phyloP scores from a whole-genome alignment of 1,140 invertebrate genomes.

The Ceratoteleas bidentatus region DNA sequence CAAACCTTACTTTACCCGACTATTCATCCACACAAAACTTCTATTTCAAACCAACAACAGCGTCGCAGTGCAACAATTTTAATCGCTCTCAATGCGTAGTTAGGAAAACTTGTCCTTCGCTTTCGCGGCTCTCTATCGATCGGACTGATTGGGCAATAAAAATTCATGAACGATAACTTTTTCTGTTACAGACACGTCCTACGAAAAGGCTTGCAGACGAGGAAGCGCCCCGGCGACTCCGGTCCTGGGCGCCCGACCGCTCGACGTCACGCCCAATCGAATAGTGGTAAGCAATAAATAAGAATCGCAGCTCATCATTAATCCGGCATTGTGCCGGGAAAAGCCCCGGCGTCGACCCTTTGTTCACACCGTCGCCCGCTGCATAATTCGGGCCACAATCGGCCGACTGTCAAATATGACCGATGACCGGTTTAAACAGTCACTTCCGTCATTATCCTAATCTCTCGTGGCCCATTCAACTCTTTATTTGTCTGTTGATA shows the following conservation, averaged over 20 bases:
- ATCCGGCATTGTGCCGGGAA: conserved; percentile 21
- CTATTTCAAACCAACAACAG: too few species aligned
- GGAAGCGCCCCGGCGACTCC: conserved; percentile 92
- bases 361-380: conserved; percentile 10
- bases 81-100: too few species aligned
- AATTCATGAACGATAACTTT: conserved; percentile 11
- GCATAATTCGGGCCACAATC: conserved; percentile 22
- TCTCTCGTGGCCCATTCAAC: conserved; percentile 6
- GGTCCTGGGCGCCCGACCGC: conserved; percentile 85
- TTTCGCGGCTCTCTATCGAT: too few species aligned
- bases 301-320: conserved; percentile 40
- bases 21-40: too few species aligned
- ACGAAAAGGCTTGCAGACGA: conserved; percentile 93
- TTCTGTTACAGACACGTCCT: conserved; percentile 90
- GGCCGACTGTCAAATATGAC: conserved; percentile 37
- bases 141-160: background rate
- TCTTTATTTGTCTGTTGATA: background rate
- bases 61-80: too few species aligned
- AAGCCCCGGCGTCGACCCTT: conserved; percentile 5
- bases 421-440: conserved; percentile 33
- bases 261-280: conserved; percentile 86
- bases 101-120: too few species aligned
- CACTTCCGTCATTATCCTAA: conserved; percentile 39
- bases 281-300: conserved; percentile 84
- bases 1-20: too few species aligned